phyloP scores from a whole-genome alignment of 1,140 invertebrate genomes.

The Caenorhabditis remanei region DNA sequence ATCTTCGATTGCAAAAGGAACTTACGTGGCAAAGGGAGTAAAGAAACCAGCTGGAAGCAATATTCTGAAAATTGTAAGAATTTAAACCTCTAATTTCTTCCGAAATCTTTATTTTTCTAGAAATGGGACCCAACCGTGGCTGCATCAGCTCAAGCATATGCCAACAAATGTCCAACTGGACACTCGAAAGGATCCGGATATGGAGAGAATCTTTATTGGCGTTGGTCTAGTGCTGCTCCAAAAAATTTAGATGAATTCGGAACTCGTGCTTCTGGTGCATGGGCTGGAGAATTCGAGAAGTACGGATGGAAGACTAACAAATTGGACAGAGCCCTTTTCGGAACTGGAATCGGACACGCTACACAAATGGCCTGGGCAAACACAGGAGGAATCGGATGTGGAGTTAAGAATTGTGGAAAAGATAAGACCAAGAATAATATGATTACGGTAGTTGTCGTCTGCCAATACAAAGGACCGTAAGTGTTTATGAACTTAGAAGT shows the following conservation, averaged over 20 bases:
- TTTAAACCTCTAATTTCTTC: background rate
- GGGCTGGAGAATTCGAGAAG: conserved; percentile 29
- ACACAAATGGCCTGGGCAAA: conserved; percentile 47
- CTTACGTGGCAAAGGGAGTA: background rate
- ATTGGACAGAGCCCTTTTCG: background rate
- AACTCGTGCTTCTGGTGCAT: background rate
- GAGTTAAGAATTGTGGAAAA: conserved; percentile 41
- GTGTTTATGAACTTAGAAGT: background rate
- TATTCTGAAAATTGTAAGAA: conserved; percentile 24
- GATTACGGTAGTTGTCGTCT: background rate
- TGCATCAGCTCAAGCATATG: conserved; percentile 39
- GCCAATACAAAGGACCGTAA: conserved; percentile 16
- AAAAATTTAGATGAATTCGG: conserved; percentile 10
- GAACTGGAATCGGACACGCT: conserved; percentile 48
- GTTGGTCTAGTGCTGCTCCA: background rate
- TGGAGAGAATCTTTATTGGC: conserved; percentile 46
- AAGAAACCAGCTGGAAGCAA: conserved; percentile 18
- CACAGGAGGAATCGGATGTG: conserved; percentile 4
- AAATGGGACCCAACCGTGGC: conserved; percentile 7
- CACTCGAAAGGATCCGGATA: background rate
- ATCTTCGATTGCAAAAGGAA: conserved; percentile 48
- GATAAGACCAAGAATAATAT: background rate
- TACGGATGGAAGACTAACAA: conserved; percentile 47
- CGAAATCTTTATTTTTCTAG: background rate
- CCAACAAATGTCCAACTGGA: conserved; percentile 43